Conservation (phyloP, 2,888 invertebrate species). For the Abrostola tripartita region DNA sequence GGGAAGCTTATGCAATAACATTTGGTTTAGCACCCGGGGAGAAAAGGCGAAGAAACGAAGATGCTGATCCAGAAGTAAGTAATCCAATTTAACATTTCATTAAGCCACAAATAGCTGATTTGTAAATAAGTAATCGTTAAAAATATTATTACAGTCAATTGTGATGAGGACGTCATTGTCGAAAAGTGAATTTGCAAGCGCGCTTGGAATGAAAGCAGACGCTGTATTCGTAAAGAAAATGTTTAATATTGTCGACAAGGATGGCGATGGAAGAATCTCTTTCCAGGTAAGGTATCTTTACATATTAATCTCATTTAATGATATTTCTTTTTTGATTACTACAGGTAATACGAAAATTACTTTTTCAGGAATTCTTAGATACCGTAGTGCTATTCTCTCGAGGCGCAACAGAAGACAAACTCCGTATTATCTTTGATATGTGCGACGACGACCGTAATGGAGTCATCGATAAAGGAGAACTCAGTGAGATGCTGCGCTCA, state of each 20-base stretch:
- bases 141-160: conserved; percentile 88
- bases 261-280: conserved; percentile 96
- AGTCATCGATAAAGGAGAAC: conserved; percentile 97
- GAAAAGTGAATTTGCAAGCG: conserved; percentile 97
- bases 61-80: conserved; percentile 92
- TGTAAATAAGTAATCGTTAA: not conserved
- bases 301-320: not conserved
- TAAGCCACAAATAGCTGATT: not conserved
- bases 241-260: conserved; percentile 99
- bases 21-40: conserved; percentile 97
- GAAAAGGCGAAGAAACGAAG: conserved; percentile 91
- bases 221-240: conserved; percentile 98
- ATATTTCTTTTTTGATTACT: not conserved
- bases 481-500: conserved; percentile 97
- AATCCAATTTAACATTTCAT: not conserved
- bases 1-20: conserved; percentile 98
- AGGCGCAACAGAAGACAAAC: conserved; percentile 97
- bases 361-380: conserved; percentile 94
- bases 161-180: conserved; percentile 98
- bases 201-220: conserved; percentile 97
- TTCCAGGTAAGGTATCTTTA: conserved; percentile 91
- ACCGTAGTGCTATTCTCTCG: conserved; percentile 97
- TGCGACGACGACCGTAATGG: conserved; percentile 98
- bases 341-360: not conserved
- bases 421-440: conserved; percentile 98